These are phyloP conservation scores for Drusus annulatus DNA, from an alignment of 1,140 invertebrate species.

Conservation along the genomic window DNA sequence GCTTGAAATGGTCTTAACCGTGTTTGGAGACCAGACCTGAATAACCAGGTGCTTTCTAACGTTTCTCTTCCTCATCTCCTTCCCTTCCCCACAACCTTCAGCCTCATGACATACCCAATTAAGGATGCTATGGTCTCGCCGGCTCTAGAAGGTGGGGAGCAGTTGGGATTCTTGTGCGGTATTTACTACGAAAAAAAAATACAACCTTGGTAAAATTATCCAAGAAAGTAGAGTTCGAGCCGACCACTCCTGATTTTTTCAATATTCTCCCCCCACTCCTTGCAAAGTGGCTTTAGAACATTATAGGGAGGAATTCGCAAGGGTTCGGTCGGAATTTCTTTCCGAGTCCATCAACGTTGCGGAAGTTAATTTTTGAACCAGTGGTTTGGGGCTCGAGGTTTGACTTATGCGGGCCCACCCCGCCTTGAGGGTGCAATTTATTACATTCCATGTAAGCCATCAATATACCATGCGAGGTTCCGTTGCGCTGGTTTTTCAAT, in stretches of 20 bases:
- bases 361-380: slow-evolving; percentile 31
- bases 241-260: not conserved
- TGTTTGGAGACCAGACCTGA: too few relatives aligned
- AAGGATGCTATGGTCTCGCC: too few relatives aligned
- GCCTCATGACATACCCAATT: too few relatives aligned
- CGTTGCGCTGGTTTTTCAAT: not conserved
- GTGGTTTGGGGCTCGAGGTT: slow-evolving; percentile 11
- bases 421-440: slow-evolving; percentile 12
- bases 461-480: not conserved
- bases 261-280: not conserved
- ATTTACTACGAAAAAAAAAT: too few relatives aligned
- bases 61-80: too few relatives aligned
- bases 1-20: too few relatives aligned
- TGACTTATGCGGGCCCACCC: slow-evolving; percentile 20
- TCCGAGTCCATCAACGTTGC: slow-evolving; percentile 30
- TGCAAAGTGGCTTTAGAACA: slow-evolving; percentile 25
- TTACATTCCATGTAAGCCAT: slow-evolving; percentile 15
- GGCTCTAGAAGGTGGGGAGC: too few relatives aligned
- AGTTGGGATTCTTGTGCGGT: too few relatives aligned
- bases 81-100: too few relatives aligned
- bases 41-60: too few relatives aligned
- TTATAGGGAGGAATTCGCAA: slow-evolving; percentile 7
- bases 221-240: not conserved
- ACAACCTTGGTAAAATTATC: not conserved
- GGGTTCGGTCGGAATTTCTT: slow-evolving; percentile 25